phyloP scores from a whole-genome alignment of 2,113 vertebrate genomes.

The Salvator merianae region DNA sequence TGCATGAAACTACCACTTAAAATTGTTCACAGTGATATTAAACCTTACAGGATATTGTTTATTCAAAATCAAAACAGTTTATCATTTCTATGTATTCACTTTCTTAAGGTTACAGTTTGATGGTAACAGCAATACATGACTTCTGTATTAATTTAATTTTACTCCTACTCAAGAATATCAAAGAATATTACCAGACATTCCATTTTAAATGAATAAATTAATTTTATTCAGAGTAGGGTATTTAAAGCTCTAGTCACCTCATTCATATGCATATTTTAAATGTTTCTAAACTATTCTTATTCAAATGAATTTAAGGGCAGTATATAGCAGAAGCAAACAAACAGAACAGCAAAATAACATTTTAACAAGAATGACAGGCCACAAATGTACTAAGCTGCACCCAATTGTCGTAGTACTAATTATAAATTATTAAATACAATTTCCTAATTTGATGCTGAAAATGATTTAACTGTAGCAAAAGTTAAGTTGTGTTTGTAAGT shows the following conservation, averaged over 20 bases:
- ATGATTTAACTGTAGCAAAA: no score
- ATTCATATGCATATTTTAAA: background rate
- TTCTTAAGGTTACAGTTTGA: slow-evolving; percentile 5
- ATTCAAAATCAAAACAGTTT: background rate
- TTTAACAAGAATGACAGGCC: background rate
- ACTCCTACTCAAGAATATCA: background rate
- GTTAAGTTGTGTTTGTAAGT: no score
- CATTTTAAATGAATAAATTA: background rate
- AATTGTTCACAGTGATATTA: slow-evolving; percentile 26
- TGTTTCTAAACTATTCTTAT: background rate
- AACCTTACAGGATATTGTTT: background rate
- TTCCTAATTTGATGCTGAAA: no score
- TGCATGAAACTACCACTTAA: slow-evolving; percentile 51
- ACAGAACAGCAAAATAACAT: background rate
- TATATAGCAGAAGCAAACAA: background rate
- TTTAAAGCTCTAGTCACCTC: background rate
- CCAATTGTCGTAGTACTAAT: background rate
- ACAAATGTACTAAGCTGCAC: background rate
- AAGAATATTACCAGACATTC: background rate
- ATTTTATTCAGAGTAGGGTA: background rate
- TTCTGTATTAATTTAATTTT: slow-evolving; percentile 9
- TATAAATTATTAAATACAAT: background rate
- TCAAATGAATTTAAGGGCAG: background rate
- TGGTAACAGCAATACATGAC: background rate
- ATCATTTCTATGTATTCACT: background rate